Percentiles rank a stretch among this genome's conserved stretches.
Evolutionary conservation across 2,888 invertebrate genomes (phyloP).

Genomic region (Dasypolia templi): DNA sequence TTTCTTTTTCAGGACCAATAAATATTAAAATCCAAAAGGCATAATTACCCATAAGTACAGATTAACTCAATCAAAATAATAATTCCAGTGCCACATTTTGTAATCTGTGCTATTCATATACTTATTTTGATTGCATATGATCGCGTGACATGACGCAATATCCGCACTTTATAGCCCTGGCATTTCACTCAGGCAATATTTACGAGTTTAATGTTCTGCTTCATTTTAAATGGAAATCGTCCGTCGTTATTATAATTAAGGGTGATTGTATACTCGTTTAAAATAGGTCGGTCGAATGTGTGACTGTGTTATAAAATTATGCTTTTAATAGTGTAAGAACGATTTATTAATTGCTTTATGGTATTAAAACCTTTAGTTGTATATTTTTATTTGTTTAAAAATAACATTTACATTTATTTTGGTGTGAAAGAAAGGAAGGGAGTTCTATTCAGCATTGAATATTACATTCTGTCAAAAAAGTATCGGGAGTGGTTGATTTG

Average conservation of each 20-base stretch:
- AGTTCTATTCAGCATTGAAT: too few relatives aligned
- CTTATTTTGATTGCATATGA: constrained; percentile 48
- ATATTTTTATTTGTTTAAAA: background rate
- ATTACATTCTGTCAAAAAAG: too few relatives aligned
- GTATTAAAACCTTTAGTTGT: background rate
- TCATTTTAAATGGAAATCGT: constrained; percentile 61
- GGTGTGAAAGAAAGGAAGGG: too few relatives aligned
- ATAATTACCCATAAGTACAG: background rate
- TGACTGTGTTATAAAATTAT: constrained; percentile 31
- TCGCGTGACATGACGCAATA: constrained; percentile 49
- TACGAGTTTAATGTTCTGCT: constrained; percentile 39
- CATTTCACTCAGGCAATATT: constrained; percentile 50
- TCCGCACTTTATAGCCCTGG: constrained; percentile 37
- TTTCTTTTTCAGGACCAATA: too few relatives aligned
- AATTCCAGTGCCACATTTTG: constrained; percentile 26
- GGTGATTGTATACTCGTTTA: constrained; percentile 39
- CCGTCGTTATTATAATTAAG: constrained; percentile 54
- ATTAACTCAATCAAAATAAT: constrained; percentile 46
- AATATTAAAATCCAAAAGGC: background rate
- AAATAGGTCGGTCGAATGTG: constrained; percentile 21
- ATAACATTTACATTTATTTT: too few relatives aligned
- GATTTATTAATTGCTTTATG: constrained; percentile 4
- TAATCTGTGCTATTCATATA: constrained; percentile 44
- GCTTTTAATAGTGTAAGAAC: background rate
- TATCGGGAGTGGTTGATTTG: too few relatives aligned